Evolutionary conservation across 2,888 invertebrate genomes (phyloP), one percentile per base, ranked within the genome.

Genomic region (Scaptomyza cyrtandrae): DNA sequence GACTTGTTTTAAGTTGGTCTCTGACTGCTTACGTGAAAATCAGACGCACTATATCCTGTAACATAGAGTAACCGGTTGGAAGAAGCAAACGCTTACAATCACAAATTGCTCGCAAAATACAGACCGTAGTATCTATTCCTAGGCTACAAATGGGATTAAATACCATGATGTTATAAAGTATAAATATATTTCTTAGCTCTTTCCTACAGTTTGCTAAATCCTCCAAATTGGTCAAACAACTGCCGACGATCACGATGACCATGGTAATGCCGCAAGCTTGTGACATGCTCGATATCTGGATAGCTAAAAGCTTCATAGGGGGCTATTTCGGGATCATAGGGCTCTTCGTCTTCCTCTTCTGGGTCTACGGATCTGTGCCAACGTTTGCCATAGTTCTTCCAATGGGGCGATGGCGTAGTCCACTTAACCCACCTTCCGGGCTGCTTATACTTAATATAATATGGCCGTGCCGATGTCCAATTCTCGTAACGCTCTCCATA

Each of bases 21-120:
- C 9, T 0, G 33, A 7, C 13, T 0, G 79, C 93, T 91, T 90
- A 96, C 96, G 93, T 93, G 76, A 96, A 94, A 75, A 96, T 90
- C 24, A 94, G 92, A 64, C 94, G 93, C 27, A 96, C 88, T 69
- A 95, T 91, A 88, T 96, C 95, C 72, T 95, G 95, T 31, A 95
- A 92, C 80, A 96, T 93, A 3, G 95, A 95, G 78, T 93, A 93
- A 14, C 95, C 95, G 6, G 93, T 93, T 0, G 94, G 93, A 45
- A 94, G 93, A 24, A 95, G 91, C 76, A 93, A 91, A n/a, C 91
- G 90, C 72, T 93, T 93, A 6, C 94, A 94, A 81, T 96, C 95
- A 83, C 96, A 96, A 67, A 96, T 94, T 66, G 95, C 94, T 75
- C 94, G 93, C 68, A 95, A 90, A 27, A 96, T 90, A 83, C 96